Conservation (phyloP, 2,797 vertebrate genomes). For the Clangula hyemalis region DNA sequence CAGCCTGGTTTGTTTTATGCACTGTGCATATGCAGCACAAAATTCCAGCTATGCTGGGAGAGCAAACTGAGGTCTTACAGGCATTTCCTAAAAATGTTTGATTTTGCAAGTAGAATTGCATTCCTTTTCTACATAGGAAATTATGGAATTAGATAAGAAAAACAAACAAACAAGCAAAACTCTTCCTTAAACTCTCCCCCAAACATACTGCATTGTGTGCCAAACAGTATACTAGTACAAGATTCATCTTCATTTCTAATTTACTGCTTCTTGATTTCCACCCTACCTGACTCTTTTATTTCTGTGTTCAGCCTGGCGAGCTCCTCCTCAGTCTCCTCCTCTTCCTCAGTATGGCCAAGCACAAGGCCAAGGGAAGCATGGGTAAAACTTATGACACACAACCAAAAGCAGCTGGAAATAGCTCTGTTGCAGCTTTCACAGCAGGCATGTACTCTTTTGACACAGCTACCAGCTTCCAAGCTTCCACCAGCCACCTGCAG, state of each 20-base stretch:
- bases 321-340: neutral
- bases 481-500: neutral
- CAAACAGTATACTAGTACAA: too few relatives aligned
- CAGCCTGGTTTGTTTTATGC: neutral
- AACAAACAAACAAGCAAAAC: neutral
- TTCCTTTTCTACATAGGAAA: neutral
- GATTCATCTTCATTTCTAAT: neutral
- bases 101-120: neutral
- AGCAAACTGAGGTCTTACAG: neutral
- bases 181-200: neutral
- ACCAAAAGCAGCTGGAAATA: neutral
- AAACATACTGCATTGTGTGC: neutral
- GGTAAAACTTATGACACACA: fast-evolving
- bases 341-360: neutral
- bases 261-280: neutral
- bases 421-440: neutral
- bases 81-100: neutral
- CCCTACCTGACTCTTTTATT: neutral
- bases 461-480: neutral
- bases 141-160: neutral
- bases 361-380: too few relatives aligned
- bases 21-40: neutral
- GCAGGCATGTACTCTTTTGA: neutral
- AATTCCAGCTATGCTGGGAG: neutral
- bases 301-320: neutral